Evolutionary conservation across 2,797 vertebrate species (phyloP), one percentile per base, ranked within the genome.

Genomic region (Dicrostonyx torquatus): DNA sequence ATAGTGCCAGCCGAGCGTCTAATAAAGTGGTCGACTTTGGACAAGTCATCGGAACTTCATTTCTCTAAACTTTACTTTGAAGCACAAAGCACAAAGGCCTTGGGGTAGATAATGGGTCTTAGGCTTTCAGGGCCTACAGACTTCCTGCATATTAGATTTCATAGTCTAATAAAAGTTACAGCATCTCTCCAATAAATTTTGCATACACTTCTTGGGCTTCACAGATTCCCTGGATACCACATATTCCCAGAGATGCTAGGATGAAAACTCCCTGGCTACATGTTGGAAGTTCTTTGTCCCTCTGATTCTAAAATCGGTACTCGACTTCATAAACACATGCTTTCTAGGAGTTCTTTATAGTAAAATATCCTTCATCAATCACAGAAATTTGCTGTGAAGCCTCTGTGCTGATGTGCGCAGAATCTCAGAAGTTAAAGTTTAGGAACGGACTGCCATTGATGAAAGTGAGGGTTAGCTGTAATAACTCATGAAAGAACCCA

Each of bases 401-500:
- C 13, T 64, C 17, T 93, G 34, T 89, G 85, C 92, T 89, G 73
- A 96, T 45, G 62, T 89, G 70, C 64, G 17, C 40, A 96, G 83
- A 93, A 91, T 78, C 15, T 45, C 60, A 60, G 60, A 82, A 96
- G 90, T 87, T 90, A 94, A 91, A 70, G n/a, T 76, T 90, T 92
- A 95, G 70, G 77, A 95, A 91, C 72, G 70, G 79, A 95, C 87
- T 40, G 6, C 79, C n/a, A 80, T 93, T 94, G 85, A 83, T 84
- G 80, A 83, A 76, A 78, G 40, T 89, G 87, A 92, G 70, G 6
- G 58, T 66, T 62, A 84, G 64, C 83, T 90, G 17, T 92, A 93
- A 92, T 91, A 95, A 64, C 37, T 97, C 92, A 95, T 48, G 78
- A 82, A 87, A 91, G 37, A 91, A 93, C 87, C 87, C 43, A 72